Conservation (phyloP, 2,113 vertebrate species). For the Excalfactoria chinensis region DNA sequence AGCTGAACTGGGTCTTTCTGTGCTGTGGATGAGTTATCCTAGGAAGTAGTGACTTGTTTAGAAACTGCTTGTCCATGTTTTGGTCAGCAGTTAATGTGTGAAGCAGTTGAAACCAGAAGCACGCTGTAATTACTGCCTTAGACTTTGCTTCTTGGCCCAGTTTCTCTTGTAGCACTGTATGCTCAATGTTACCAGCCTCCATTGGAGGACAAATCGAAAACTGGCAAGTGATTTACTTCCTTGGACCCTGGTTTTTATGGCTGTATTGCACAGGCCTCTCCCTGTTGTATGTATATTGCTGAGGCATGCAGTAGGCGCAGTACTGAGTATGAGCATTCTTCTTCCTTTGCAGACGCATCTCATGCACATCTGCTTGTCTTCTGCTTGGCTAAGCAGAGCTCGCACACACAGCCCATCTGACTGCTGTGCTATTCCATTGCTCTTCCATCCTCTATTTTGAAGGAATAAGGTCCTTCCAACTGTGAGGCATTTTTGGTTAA, state of each 20-base stretch:
- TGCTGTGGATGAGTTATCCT: background rate
- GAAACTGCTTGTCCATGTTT: accelerated
- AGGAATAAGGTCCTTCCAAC: background rate
- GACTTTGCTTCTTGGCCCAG: background rate
- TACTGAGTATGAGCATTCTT: background rate
- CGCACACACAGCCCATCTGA: background rate
- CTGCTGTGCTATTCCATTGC: background rate
- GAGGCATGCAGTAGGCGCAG: background rate
- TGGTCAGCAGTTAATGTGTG: background rate
- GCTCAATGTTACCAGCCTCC: background rate
- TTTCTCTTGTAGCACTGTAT: background rate
- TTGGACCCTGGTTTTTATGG: background rate
- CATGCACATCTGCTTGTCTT: background rate
- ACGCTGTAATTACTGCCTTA: background rate
- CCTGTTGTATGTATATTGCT: background rate
- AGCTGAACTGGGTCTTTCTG: background rate
- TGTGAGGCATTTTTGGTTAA: background rate
- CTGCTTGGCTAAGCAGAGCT: background rate
- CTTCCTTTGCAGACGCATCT: background rate
- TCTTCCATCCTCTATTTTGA: background rate
- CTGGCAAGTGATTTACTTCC: background rate
- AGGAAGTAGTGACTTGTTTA: background rate
- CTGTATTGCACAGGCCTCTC: background rate
- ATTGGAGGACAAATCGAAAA: background rate
- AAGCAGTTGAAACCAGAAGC: background rate